Percentiles rank a stretch among this genome's conserved stretches.
Evolutionary conservation across 2,113 vertebrate genomes (phyloP).

Genomic region (Siniperca chuatsi): DNA sequence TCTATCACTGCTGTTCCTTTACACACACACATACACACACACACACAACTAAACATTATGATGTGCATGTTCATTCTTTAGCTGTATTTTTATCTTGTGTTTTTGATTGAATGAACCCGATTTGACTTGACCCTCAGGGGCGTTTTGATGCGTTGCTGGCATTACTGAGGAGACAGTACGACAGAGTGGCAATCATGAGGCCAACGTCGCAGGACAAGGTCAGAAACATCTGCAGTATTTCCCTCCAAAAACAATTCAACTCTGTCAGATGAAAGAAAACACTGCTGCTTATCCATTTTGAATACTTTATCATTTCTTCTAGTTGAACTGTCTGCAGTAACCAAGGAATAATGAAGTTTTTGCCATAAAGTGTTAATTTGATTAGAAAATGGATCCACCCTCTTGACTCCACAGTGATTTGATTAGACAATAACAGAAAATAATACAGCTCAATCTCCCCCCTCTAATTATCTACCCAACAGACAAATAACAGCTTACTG

Average conservation of each 20-base stretch:
- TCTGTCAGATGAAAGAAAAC: not conserved
- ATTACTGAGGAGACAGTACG: slow-evolving; percentile 90
- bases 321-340: not conserved
- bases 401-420: slow-evolving; percentile 5
- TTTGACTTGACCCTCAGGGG: slow-evolving; percentile 81
- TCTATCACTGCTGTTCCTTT: not conserved
- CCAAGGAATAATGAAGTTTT: not conserved
- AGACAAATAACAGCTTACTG: slow-evolving; percentile 30
- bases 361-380: not conserved
- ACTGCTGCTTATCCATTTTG: not conserved
- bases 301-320: not conserved
- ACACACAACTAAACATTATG: not conserved
- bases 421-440: slow-evolving; percentile 41
- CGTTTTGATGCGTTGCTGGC: slow-evolving; percentile 93
- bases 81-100: not conserved
- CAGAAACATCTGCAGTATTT: slow-evolving; percentile 27
- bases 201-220: slow-evolving; percentile 94
- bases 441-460: not conserved
- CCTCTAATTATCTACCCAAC: not conserved
- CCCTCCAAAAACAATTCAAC: not conserved
- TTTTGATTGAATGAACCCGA: not conserved
- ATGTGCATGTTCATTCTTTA: not conserved
- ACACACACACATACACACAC: not conserved
- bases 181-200: slow-evolving; percentile 96
- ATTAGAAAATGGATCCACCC: not conserved